Percentiles rank a stretch among this genome's conserved stretches.
These are phyloP conservation scores for Parasteatoda lunata DNA, from an alignment of 2,888 invertebrate genomes.

Conservation along the genomic window DNA sequence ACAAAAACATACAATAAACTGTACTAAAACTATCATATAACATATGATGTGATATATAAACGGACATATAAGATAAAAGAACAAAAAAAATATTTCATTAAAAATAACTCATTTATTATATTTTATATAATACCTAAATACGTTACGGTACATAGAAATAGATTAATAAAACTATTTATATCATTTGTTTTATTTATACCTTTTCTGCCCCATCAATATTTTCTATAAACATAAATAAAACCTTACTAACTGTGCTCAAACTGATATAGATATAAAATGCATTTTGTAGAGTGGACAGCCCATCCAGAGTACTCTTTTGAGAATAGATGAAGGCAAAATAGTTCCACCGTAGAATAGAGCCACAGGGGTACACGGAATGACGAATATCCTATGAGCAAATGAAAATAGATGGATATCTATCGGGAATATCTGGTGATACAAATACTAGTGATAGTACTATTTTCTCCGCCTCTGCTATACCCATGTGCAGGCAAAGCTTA, in stretches of 20 bases:
- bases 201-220: conserved; percentile 14
- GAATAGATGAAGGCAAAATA: background rate
- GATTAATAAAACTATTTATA: background rate
- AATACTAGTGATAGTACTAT: background rate
- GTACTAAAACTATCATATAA: no score
- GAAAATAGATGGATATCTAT: conserved; percentile 40
- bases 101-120: no score
- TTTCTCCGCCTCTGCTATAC: background rate
- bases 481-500: background rate
- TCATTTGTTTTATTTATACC: conserved; percentile 2
- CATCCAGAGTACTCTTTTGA: background rate
- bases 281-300: conserved; percentile 25
- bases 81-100: no score
- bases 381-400: conserved; percentile 47
- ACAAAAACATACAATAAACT: no score
- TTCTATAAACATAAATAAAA: conserved; percentile 20
- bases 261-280: conserved; percentile 34
- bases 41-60: no score
- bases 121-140: no score
- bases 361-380: conserved; percentile 36
- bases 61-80: no score
- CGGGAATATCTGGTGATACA: conserved; percentile 1
- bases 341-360: conserved; percentile 17
- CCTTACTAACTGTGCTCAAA: conserved; percentile 24
- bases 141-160: background rate